These are phyloP conservation scores for Coptodon bakossiorum DNA, from an alignment of 2,113 vertebrate species.

Conservation along the genomic window DNA sequence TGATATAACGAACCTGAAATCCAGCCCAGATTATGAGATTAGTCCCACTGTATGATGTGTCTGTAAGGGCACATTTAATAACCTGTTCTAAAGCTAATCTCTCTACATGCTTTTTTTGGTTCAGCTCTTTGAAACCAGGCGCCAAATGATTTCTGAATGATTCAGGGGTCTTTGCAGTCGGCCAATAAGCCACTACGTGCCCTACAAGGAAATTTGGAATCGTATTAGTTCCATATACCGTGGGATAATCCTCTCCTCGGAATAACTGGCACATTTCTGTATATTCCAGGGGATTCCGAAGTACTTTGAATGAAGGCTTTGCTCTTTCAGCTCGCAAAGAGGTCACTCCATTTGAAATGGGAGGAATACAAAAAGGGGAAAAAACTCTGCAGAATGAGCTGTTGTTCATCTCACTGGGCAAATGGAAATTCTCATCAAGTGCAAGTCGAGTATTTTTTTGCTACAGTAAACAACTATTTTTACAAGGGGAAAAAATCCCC, in stretches of 20 bases:
- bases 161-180: slow-evolving; percentile 39
- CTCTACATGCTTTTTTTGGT: not conserved
- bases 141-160: slow-evolving; percentile 41
- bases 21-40: slow-evolving; percentile 6
- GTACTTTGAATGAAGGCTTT: slow-evolving; percentile 44
- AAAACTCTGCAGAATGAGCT: slow-evolving; percentile 7
- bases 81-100: slow-evolving; percentile 31
- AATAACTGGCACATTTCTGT: slow-evolving; percentile 63
- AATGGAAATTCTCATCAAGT: slow-evolving; percentile 39
- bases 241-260: slow-evolving; percentile 59
- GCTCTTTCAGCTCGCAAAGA: slow-evolving; percentile 54
- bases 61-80: slow-evolving; percentile 6
- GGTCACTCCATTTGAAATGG: slow-evolving; percentile 43
- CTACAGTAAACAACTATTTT: slow-evolving; percentile 37
- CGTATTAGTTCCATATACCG: slow-evolving; percentile 62
- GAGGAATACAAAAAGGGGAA: not conserved
- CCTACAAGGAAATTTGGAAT: slow-evolving; percentile 53
- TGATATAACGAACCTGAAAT: not conserved
- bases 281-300: slow-evolving; percentile 45
- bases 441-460: slow-evolving; percentile 18
- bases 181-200: slow-evolving; percentile 54
- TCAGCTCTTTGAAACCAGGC: slow-evolving; percentile 29
- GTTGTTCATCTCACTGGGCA: slow-evolving; percentile 40
- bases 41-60: not conserved
- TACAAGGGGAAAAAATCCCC: not conserved